Evolutionary conservation across 2,113 vertebrate species (phyloP).

Genomic region (Romanogobio albipinnatus): DNA sequence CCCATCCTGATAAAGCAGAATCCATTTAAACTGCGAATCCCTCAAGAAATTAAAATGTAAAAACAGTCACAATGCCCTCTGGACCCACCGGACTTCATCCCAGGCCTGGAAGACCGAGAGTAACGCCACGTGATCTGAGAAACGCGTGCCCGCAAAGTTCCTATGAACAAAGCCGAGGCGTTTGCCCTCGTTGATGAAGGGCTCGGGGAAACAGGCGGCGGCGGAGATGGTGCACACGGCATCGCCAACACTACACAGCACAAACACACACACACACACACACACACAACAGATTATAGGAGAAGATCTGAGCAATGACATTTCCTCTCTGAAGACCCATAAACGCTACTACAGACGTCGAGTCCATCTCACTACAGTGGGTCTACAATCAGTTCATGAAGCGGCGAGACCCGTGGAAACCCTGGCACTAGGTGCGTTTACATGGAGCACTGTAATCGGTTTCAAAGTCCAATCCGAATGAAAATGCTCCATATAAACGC

Average conservation of each 20-base stretch:
- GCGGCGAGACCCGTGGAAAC: no score
- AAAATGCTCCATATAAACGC: no score
- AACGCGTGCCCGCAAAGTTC: conserved; percentile 90
- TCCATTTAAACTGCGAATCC: neutral
- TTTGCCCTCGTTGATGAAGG: conserved; percentile 92
- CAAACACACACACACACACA: conserved; percentile 30
- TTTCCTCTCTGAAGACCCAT: no score
- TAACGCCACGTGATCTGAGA: conserved; percentile 93
- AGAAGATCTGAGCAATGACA: neutral
- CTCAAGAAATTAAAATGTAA: neutral
- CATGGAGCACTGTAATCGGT: no score
- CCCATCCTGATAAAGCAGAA: conserved; percentile 77
- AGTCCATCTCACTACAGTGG: no score
- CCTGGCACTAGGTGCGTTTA: no score
- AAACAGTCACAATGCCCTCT: neutral
- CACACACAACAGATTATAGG: neutral
- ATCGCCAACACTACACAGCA: conserved; percentile 86
- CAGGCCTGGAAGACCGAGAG: conserved; percentile 95
- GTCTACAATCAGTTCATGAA: no score
- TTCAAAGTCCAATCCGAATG: no score
- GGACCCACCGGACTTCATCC: conserved; percentile 88
- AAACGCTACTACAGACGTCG: no score
- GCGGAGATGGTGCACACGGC: conserved; percentile 93
- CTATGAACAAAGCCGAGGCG: conserved; percentile 90
- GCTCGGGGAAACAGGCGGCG: conserved; percentile 92